Evolutionary conservation across 2,888 invertebrate genomes (phyloP).

Genomic region (Drosophila paramelanica): DNA sequence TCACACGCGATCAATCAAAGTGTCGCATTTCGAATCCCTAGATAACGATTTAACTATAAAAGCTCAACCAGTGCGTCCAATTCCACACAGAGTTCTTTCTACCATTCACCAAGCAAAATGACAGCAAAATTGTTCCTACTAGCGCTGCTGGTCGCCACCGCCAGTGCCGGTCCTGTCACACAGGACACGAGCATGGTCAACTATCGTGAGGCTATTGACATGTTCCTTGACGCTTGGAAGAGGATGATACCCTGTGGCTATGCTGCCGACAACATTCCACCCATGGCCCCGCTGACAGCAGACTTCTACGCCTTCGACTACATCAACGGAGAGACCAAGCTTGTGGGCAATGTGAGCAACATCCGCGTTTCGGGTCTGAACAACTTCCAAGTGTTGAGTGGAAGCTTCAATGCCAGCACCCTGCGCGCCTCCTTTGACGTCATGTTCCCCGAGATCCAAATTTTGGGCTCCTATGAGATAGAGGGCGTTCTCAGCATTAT

Average conservation of each 20-base stretch:
- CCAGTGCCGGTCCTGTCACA: no score
- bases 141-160: background rate
- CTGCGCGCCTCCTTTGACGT: constrained; percentile 64
- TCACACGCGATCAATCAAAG: constrained; percentile 8
- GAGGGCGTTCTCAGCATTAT: constrained; percentile 48
- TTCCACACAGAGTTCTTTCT: background rate
- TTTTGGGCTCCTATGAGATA: constrained; percentile 56
- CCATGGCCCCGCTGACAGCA: constrained; percentile 59
- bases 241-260: constrained; percentile 76
- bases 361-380: constrained; percentile 65
- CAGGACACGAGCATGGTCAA: no score
- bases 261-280: constrained; percentile 55
- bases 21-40: background rate
- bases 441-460: constrained; percentile 59
- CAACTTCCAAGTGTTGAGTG: constrained; percentile 54
- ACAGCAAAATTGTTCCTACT: background rate
- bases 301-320: constrained; percentile 31
- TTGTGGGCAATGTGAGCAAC: constrained; percentile 69
- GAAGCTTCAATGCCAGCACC: constrained; percentile 46
- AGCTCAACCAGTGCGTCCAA: background rate
- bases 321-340: constrained; percentile 31
- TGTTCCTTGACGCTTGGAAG: constrained; percentile 54
- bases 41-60: constrained; percentile 12
- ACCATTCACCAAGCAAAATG: background rate
- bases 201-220: constrained; percentile 39